These are phyloP conservation scores for Dicyrtomina minuta DNA, from an alignment of 2,888 invertebrate genomes.

Conservation along the genomic window DNA sequence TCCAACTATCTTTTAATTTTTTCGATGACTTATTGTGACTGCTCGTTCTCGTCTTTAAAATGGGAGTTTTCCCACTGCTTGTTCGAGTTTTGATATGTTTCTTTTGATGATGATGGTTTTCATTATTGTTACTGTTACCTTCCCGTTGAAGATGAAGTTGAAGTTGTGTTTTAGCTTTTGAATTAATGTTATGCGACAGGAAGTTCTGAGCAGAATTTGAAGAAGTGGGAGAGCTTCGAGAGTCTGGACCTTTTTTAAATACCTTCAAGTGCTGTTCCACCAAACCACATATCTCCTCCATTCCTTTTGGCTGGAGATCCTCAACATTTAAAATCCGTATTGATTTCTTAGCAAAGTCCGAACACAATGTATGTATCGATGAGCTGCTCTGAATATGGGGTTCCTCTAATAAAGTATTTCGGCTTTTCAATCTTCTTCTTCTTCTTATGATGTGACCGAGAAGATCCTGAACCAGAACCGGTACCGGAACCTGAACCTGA, in stretches of 20 bases:
- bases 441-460: background rate
- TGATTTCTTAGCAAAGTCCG: background rate
- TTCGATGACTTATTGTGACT: no score
- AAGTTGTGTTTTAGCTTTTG: no score
- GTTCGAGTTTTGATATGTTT: no score
- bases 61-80: no score
- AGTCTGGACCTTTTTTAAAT: no score
- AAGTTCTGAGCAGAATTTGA: no score
- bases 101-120: no score
- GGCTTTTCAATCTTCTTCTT: background rate
- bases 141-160: no score
- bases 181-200: no score
- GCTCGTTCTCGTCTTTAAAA: no score
- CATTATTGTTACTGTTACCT: no score
- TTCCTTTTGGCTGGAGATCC: background rate
- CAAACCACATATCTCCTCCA: slow-evolving; percentile 12
- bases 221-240: no score
- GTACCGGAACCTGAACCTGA: background rate
- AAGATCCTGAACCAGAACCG: background rate
- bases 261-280: background rate
- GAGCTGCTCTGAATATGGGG: background rate
- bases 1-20: background rate
- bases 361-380: background rate
- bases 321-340: slow-evolving; percentile 10
- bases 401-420: background rate